Conservation (phyloP, 2,797 vertebrate genomes). For the Acanthurus tractus region DNA sequence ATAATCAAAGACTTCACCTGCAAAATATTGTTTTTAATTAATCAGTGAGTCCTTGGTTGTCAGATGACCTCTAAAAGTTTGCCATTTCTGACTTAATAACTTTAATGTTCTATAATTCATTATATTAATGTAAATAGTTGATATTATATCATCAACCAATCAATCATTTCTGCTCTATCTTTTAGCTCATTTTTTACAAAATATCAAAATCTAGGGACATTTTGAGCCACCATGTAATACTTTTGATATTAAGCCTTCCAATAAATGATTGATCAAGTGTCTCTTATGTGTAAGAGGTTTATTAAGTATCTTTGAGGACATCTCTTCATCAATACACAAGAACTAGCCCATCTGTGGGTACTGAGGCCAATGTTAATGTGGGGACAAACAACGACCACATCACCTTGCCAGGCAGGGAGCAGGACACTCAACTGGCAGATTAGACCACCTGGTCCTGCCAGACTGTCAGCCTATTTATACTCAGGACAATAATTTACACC, state of each 20-base stretch:
- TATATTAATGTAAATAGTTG: neutral
- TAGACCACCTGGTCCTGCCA: slow-evolving; percentile 73
- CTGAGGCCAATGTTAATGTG: slow-evolving; percentile 47
- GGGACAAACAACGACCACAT: slow-evolving; percentile 50
- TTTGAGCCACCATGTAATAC: neutral
- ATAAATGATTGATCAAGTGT: slow-evolving; percentile 21
- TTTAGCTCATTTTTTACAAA: neutral
- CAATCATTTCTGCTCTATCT: neutral
- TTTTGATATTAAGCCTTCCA: neutral
- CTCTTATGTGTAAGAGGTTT: neutral
- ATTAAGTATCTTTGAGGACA: slow-evolving; percentile 3
- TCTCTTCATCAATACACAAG: slow-evolving; percentile 38
- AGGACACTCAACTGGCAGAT: slow-evolving; percentile 60
- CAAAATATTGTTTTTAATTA: neutral
- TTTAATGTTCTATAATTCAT: neutral
- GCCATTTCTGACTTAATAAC: neutral
- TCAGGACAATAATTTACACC: slow-evolving; percentile 76
- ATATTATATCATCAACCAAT: neutral
- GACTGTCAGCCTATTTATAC: slow-evolving; percentile 78
- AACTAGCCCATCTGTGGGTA: slow-evolving; percentile 36
- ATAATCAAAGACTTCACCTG: neutral
- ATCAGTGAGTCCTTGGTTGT: neutral
- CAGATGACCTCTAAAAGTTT: neutral
- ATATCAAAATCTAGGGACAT: neutral
- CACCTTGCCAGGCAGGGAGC: slow-evolving; percentile 46